Evolutionary conservation across 1,140 invertebrate genomes (phyloP), one percentile per base, ranked within the genome.

Genomic region (Vollenhovia emeryi): DNA sequence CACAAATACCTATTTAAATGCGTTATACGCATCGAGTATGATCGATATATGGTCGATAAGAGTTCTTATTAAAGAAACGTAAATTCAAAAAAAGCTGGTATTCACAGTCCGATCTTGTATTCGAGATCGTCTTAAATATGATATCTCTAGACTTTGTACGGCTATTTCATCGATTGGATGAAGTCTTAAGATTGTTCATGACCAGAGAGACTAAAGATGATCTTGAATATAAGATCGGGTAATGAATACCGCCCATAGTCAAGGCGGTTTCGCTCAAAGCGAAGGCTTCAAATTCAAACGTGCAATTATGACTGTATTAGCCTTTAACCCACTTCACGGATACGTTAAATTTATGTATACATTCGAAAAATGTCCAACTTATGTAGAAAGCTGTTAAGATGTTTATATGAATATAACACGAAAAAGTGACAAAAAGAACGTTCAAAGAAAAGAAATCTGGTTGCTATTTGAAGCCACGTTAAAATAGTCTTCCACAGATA

Each of bases 401-500:
- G 27, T 60, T 64, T 50, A 50, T 82, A 69, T 36, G 50, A 21
- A 33, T 45, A 24, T 57, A 59, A 59, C n/a, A 71, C 0, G 7
- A 59, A 82, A 57, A 71, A 71, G 18, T 18, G 50, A 55, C 27
- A 24, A 64, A 64, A 40, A 64, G 5, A 40, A 57, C 11, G 3
- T 82, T 82, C 48, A 33, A 66, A n/a, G 24, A 71, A 50, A 59
- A 45, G 6, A 33, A 55, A 55, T 43, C 27, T 78, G 15, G 15
- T 50, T 59, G 2, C 45, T 40, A 40, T 82, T 55, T 13, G 13
- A 73, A 79, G 57, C 36, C 64, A 69, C 21, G 18, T 69, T 43
- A 27, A 82, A 73, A 43, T 73, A 68, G 78, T 82, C 78, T 82
- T 82, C 78, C 78, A 82, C 40, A 9, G 8, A 9, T 68, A 13